Evolutionary conservation across 2,113 vertebrate species (phyloP), one percentile per base, ranked within the genome.

Genomic region (Pteropus alecto): DNA sequence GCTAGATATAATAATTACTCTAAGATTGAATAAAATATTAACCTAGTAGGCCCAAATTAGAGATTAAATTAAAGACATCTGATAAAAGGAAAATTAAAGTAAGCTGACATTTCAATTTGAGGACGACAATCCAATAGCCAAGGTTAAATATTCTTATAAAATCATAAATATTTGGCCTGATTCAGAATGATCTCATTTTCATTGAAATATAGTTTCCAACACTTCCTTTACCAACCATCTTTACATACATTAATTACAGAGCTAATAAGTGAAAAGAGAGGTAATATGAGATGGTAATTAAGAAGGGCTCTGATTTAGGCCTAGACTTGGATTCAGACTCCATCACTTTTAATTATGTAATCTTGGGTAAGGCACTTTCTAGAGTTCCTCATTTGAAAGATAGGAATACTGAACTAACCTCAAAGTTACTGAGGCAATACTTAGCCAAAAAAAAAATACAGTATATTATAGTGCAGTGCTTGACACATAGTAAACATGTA

Each of bases 151-250:
- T 78, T 83, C 78, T n/a, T 90, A 46, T 22, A 92, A 82, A 51
- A 68, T 60, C 60, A 81, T 16, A 84, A 79, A 58, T 41, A 87
- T n/a, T 71, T 87, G 60, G 51, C 81, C 19, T 74, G 70, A 93
- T 71, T 91, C 24, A 93, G 61, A 93, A 90, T 30, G 19, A 95
- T 79, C 65, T 81, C 24, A 74, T 92, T 92, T 96, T 89, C 77
- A 74, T 18, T 84, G 41, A 94, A 89, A 67, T 68, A 91, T 2
- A 73, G 58, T 77, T 94, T 86, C 46, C 6, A 88, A 92, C 28
- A 88, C 35, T 73, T 93, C 65, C 22, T 74, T 89, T 81, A 93
- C 30, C 63, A 94, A 94, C 0, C n/a, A 67, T 21, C 35, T 92
- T 87, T 61, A 70, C 24, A 65, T 35, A 90, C 4, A 26, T 33